phyloP scores from a whole-genome alignment of 2,113 vertebrate genomes.

The Pelmatolapia mariae region DNA sequence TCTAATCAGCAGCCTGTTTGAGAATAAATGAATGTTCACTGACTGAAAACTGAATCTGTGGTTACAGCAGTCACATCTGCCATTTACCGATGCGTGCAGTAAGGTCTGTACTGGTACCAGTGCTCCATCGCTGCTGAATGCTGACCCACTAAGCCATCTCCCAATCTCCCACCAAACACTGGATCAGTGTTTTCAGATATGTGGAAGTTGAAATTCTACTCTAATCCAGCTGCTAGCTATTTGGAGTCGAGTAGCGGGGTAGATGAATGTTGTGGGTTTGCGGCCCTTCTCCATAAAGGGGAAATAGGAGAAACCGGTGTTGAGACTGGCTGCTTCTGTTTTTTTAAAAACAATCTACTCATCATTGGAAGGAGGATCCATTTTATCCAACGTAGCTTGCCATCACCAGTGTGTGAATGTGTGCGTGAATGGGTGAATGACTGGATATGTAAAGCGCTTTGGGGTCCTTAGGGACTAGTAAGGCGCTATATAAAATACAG shows the following conservation, averaged over 20 bases:
- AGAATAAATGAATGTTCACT: background rate
- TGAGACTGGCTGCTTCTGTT: background rate
- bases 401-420: no score
- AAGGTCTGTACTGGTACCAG: background rate
- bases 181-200: background rate
- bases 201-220: background rate
- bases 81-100: fast-evolving
- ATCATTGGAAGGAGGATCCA: background rate
- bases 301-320: background rate
- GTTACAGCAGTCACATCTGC: background rate
- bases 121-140: background rate
- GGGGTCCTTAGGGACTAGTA: no score
- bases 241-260: fast-evolving
- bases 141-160: fast-evolving
- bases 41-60: background rate
- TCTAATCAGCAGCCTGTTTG: background rate
- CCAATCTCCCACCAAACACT: background rate
- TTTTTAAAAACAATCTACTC: background rate
- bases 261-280: background rate
- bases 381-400: no score
- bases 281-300: fast-evolving
- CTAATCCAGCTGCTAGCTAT: fast-evolving
- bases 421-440: no score
- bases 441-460: no score
- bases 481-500: no score